A percentile compares a stretch with the other conserved stretches of the same genome.
phyloP scores from a whole-genome alignment of 2,888 invertebrate genomes.

The Rotaria sp. region DNA sequence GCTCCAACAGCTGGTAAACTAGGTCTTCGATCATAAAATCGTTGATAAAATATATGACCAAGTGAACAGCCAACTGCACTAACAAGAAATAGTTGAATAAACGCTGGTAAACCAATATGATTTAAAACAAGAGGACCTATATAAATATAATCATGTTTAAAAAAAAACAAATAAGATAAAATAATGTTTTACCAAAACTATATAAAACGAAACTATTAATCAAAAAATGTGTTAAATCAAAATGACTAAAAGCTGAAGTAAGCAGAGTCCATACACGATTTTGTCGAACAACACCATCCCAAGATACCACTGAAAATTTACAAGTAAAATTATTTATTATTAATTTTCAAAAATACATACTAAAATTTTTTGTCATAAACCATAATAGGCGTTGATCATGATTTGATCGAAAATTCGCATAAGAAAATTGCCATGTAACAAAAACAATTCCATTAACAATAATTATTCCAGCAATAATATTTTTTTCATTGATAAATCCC shows the following conservation, averaged over 20 bases:
- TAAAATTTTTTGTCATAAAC: background rate
- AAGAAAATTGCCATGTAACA: background rate
- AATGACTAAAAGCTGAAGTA: background rate
- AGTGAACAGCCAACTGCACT: background rate
- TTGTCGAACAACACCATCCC: background rate
- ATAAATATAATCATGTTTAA: background rate
- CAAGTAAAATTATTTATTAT: background rate
- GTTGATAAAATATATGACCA: background rate
- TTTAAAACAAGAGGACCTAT: background rate
- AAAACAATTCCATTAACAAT: background rate
- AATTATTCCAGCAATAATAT: background rate
- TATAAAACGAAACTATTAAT: background rate
- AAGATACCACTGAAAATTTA: background rate
- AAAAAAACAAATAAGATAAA: too few species aligned
- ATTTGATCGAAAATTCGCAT: background rate
- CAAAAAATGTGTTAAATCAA: background rate
- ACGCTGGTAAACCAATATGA: background rate
- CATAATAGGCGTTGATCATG: background rate
- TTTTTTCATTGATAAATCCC: background rate
- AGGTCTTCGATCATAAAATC: background rate
- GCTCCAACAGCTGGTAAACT: background rate
- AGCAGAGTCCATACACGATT: background rate
- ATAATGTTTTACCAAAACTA: background rate
- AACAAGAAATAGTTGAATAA: constrained; percentile 10
- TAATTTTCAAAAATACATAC: background rate